phyloP scores from a whole-genome alignment of 2,888 invertebrate genomes.

The Anarsia innoxiella region DNA sequence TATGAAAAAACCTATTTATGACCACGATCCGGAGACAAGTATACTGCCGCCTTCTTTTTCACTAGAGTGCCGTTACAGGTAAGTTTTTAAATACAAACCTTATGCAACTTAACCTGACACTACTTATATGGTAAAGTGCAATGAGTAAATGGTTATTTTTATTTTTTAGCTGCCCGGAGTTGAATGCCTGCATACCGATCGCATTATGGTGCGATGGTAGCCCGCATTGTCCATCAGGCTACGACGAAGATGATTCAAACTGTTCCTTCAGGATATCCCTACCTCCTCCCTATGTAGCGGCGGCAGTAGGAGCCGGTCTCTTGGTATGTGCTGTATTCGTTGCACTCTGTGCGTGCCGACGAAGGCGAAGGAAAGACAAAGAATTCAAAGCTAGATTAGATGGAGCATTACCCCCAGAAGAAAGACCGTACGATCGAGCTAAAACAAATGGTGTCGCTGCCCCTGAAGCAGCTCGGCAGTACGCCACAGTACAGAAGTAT shows the following conservation, averaged over 20 bases:
- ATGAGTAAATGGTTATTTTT: no score
- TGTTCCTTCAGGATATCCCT: constrained; percentile 82
- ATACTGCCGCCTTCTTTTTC: constrained; percentile 59
- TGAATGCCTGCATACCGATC: constrained; percentile 86
- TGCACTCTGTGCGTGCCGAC: constrained; percentile 76
- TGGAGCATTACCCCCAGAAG: constrained; percentile 73
- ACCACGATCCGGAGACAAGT: constrained; percentile 70
- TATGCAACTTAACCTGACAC: no score
- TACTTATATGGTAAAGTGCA: no score
- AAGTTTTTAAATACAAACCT: constrained; percentile 25
- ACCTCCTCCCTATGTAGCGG: constrained; percentile 79
- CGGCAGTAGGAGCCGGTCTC: constrained; percentile 78
- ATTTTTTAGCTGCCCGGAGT: constrained; percentile 81
- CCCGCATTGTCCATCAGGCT: constrained; percentile 86
- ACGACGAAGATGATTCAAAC: constrained; percentile 85
- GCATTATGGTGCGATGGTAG: constrained; percentile 88
- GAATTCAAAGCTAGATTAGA: constrained; percentile 77
- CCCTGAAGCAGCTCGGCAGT: constrained; percentile 57
- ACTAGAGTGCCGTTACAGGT: constrained; percentile 83
- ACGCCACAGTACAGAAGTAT: constrained; percentile 70
- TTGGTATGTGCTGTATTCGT: constrained; percentile 75
- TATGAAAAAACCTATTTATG: constrained; percentile 76
- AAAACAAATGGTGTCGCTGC: constrained; percentile 59
- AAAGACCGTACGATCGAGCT: constrained; percentile 76
- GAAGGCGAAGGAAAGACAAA: constrained; percentile 75